Conservation (phyloP, 2,888 invertebrate genomes). For the Labia minor region DNA sequence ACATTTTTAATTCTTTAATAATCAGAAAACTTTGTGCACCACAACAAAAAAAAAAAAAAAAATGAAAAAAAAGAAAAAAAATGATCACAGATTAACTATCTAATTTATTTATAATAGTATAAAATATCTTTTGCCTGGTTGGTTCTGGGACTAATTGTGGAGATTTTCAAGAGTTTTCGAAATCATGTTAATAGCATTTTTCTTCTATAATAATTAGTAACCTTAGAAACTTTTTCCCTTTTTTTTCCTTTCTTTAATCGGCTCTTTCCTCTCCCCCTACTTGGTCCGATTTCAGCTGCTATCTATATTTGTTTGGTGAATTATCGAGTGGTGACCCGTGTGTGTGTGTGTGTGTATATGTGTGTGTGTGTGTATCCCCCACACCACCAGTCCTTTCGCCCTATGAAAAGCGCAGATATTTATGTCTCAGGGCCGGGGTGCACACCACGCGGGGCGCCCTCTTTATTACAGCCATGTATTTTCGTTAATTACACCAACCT, state of each 20-base stretch:
- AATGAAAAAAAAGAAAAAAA: neutral
- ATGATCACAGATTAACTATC: conserved; percentile 1
- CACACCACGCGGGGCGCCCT: neutral
- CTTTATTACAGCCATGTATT: neutral
- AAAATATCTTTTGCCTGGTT: neutral
- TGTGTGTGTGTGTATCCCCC: no score
- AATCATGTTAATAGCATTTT: neutral
- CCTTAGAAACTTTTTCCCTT: neutral
- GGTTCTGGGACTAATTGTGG: neutral
- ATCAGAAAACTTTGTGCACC: neutral
- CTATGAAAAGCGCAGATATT: no score
- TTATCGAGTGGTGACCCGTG: no score
- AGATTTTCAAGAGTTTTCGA: neutral
- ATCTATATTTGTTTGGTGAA: no score
- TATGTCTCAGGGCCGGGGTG: neutral
- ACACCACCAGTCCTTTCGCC: no score
- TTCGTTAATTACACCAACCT: conserved; percentile 13
- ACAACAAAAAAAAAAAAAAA: neutral
- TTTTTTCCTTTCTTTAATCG: neutral
- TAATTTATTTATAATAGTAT: conserved; percentile 1
- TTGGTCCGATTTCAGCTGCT: no score
- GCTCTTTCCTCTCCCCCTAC: no score
- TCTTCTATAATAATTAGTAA: neutral
- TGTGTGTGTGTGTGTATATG: no score
- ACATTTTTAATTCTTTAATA: conserved; percentile 13